Percentiles rank a stretch among this genome's conserved stretches.
These are phyloP conservation scores for Eupithecia centaureata DNA, from an alignment of 2,888 invertebrate species.

Conservation along the genomic window DNA sequence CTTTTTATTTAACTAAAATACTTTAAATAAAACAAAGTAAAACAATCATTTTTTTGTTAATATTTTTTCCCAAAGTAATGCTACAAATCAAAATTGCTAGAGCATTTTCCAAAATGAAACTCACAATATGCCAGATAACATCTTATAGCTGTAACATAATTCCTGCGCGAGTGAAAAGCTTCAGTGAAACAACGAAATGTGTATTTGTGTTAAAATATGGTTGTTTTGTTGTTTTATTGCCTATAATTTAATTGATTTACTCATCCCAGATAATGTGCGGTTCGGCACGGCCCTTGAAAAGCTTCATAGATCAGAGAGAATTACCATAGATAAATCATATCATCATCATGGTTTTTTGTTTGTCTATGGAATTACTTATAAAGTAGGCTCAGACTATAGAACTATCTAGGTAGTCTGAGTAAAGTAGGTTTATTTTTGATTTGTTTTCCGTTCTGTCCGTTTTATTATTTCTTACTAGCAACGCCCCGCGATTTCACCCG, in stretches of 20 bases:
- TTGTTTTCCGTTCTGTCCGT: too few relatives aligned
- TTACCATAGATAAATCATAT: background rate
- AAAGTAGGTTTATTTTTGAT: too few relatives aligned
- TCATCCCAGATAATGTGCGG: background rate
- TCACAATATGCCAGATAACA: background rate
- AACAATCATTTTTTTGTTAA: too few relatives aligned
- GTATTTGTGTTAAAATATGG: background rate
- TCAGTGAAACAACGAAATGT: constrained; percentile 1
- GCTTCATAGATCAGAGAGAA: background rate
- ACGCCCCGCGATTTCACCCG: too few relatives aligned
- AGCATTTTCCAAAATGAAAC: background rate
- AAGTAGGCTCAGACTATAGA: too few relatives aligned
- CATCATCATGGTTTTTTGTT: too few relatives aligned
- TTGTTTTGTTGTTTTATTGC: constrained; percentile 11
- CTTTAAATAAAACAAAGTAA: too few relatives aligned
- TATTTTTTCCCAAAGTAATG: background rate
- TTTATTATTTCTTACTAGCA: too few relatives aligned
- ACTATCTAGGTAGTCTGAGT: too few relatives aligned
- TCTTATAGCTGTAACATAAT: background rate
- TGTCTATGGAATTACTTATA: too few relatives aligned
- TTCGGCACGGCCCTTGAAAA: background rate
- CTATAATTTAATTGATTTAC: constrained; percentile 6
- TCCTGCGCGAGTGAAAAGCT: constrained; percentile 2
- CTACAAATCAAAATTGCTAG: background rate
- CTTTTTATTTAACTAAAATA: too few relatives aligned